Base-by-base conservation (phyloP, 2,113 vertebrate genomes). In the Nyctereutes procyonoides region DNA sequence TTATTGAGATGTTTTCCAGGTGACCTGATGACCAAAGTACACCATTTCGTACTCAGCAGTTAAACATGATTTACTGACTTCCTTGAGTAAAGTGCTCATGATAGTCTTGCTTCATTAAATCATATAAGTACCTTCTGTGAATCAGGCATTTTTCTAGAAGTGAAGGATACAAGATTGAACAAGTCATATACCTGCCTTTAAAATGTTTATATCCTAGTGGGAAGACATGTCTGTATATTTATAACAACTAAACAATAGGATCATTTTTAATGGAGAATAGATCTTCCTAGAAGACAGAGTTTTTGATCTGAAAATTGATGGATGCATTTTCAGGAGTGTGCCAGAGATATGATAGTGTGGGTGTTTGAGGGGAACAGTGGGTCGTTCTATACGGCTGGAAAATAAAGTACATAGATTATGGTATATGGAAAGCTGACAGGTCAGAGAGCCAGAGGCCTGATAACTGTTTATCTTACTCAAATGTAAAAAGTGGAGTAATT, bases 1-100 rank as follows among this genome's bases (percentile, higher is more conserved):
- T 96, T 92, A 88, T 65, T 93, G 28, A 96, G 62, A 77, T 67
- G 10, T 53, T 92, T 90, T 90, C 69, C 30, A 62, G 74, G 16
- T 82, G 51, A 79, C 15, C 24, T 79, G 38, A 55, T 60, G 4
- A 83, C 1, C 14, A 76, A 82, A 92, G 8, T 51, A 74, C 38
- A 92, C 19, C 15, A 26, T 51, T 65, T 8, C 62, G 38, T 55
- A 88, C 16, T 86, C 43, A 43, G 26, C 16, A 80, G n/a, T 71
- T 87, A 94, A 62, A 76, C 48, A 71, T 58, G 24, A 71, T 83
- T 16, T 48, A 60, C 38, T 91, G 71, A 73, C 79, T 81, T 89
- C 1, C 24, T 91, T 87, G 35, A 56, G 32, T 58, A 53, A 94
- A 76, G 30, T 82, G 5, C n/a, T 88, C 48, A 3, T 79, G 17